These are phyloP conservation scores for Drosophila asahinai DNA, from an alignment of 1,140 invertebrate species.

Conservation along the genomic window DNA sequence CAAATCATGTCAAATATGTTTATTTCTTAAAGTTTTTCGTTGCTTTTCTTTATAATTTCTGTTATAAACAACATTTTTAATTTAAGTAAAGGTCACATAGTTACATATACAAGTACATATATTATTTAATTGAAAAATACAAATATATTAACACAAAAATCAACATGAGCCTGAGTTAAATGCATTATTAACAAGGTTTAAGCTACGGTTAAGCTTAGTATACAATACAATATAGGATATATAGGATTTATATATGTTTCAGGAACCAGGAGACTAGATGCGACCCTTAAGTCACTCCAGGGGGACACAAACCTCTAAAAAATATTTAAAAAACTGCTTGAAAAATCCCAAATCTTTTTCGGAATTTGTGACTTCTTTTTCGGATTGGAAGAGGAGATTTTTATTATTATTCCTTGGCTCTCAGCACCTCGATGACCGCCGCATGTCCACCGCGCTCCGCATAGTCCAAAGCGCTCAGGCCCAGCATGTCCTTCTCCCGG, in stretches of 20 bases:
- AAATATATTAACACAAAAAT: neutral
- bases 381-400: slow-evolving; percentile 7
- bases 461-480: slow-evolving; percentile 86
- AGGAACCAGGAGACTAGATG: slow-evolving; percentile 20
- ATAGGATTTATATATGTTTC: neutral
- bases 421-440: slow-evolving; percentile 60
- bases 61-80: neutral
- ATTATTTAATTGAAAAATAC: neutral
- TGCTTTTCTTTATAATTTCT: neutral
- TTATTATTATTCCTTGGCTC: neutral
- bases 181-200: neutral
- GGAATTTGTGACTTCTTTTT: neutral
- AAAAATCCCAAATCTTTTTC: neutral
- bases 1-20: neutral
- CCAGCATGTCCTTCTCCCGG: slow-evolving; percentile 84
- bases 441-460: slow-evolving; percentile 77
- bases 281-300: slow-evolving; percentile 2
- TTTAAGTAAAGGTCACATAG: neutral
- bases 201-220: neutral
- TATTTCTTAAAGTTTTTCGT: too few species aligned
- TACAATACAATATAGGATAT: slow-evolving; percentile 3
- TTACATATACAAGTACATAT: neutral
- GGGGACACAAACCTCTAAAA: neutral
- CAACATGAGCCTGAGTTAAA: slow-evolving; percentile 1
- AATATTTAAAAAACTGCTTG: neutral